Conservation (phyloP, 2,888 invertebrate genomes). For the Pantelozetes paolii region DNA sequence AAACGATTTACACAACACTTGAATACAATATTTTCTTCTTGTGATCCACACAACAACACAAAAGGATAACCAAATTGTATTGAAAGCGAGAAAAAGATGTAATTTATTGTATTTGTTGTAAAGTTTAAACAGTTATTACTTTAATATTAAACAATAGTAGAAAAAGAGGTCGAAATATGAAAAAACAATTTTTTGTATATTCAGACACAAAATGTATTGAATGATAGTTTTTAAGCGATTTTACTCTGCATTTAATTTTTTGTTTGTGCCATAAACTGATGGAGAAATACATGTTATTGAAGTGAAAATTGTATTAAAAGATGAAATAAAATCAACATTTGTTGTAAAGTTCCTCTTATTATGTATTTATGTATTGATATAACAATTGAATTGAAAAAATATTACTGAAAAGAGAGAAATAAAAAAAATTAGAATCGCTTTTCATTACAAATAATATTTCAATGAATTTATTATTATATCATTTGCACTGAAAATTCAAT, state of each 20-base stretch:
- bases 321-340: slow-evolving; percentile 28
- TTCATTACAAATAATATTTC: neutral
- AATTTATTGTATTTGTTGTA: slow-evolving; percentile 31
- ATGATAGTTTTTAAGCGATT: slow-evolving; percentile 1
- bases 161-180: neutral
- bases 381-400: slow-evolving; percentile 20
- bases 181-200: neutral
- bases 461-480: slow-evolving; percentile 26
- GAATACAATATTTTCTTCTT: no score
- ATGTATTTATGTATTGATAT: no score
- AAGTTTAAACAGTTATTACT: slow-evolving; percentile 21
- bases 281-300: slow-evolving; percentile 24
- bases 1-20: no score
- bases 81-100: slow-evolving; percentile 3
- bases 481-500: slow-evolving; percentile 14
- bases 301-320: slow-evolving; percentile 15
- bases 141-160: neutral
- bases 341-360: slow-evolving; percentile 27
- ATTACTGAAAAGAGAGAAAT: neutral
- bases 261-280: slow-evolving; percentile 27
- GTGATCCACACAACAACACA: no score
- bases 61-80: neutral
- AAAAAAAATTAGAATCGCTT: neutral
- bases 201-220: neutral
- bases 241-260: slow-evolving; percentile 14